These are phyloP conservation scores for Murina feae DNA, from an alignment of 2,113 vertebrate genomes.

Conservation along the genomic window DNA sequence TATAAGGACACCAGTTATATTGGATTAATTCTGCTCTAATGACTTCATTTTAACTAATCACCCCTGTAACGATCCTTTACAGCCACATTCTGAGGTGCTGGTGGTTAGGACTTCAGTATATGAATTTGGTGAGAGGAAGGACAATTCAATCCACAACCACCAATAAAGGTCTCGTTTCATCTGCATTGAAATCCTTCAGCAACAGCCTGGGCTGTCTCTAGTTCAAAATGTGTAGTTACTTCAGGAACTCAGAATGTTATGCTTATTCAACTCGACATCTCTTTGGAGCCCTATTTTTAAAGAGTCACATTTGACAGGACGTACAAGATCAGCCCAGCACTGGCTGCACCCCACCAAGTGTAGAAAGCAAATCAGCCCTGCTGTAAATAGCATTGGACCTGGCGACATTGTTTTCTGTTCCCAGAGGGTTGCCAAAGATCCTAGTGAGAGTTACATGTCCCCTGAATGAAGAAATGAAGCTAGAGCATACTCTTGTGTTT, in stretches of 20 bases:
- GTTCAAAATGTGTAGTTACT: background rate
- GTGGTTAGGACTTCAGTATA: background rate
- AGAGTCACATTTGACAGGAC: background rate
- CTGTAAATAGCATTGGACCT: background rate
- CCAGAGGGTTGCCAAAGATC: background rate
- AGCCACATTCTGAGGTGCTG: background rate
- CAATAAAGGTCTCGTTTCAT: background rate
- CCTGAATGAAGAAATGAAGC: background rate
- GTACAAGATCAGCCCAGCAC: background rate
- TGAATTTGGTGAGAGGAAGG: accelerated
- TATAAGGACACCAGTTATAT: background rate
- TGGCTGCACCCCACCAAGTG: background rate
- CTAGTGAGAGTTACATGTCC: background rate
- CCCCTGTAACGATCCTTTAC: background rate
- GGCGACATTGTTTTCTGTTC: background rate
- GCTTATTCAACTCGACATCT: background rate
- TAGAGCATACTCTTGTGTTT: background rate
- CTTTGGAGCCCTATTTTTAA: background rate
- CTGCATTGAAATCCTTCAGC: background rate
- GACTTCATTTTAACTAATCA: background rate
- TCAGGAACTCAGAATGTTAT: background rate
- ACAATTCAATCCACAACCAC: background rate
- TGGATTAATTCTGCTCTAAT: background rate
- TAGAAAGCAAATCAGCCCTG: background rate
- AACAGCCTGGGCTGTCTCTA: background rate